Evolutionary conservation across 2,888 invertebrate genomes (phyloP), one percentile per base, ranked within the genome.

Genomic region (Myopa testacea): DNA sequence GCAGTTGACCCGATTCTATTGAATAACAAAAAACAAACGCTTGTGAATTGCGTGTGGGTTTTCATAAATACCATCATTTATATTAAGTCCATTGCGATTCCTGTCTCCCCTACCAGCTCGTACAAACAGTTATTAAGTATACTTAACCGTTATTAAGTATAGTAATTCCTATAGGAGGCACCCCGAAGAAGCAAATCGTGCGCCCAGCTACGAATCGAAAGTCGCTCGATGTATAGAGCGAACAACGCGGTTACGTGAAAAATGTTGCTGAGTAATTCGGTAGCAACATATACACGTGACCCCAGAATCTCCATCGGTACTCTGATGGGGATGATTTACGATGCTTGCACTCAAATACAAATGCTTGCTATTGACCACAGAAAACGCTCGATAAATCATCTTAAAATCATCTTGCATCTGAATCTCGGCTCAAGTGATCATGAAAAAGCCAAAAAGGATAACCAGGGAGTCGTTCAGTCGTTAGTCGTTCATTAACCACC

Each of bases 71-170:
- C 50, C 50, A 70, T 50, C 12, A 50, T 52, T 70, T 26, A 70
- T 50, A 50, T 70, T 4, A 70, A 34, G 19, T 70, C 34, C 26
- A 50, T 70, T 70, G 52, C 50, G 50, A 70, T 70, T 65, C 34
- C 65, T n/a, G n/a, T 37, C 26, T 26, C 26, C 26, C 26, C 26
- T 26, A 26, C 26, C 26, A 26, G 26, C 26, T 26, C 26, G 26
- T 1, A 1, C 26, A 26, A 26, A 26, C 2, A 26, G 26, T 26
- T 26, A 26, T 26, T 26, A 26, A 26, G 26, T 26, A n/a, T n/a
- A n/a, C n/a, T n/a, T n/a, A n/a, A n/a, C n/a, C n/a, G n/a, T n/a
- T n/a, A n/a, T n/a, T n/a, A n/a, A n/a, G n/a, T n/a, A n/a, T n/a
- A n/a, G n/a, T n/a, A n/a, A n/a, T n/a, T n/a, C n/a, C n/a, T n/a